Evolutionary conservation across 2,888 invertebrate species (phyloP), one percentile per base, ranked within the genome.

Genomic region (Odontothrips loti): DNA sequence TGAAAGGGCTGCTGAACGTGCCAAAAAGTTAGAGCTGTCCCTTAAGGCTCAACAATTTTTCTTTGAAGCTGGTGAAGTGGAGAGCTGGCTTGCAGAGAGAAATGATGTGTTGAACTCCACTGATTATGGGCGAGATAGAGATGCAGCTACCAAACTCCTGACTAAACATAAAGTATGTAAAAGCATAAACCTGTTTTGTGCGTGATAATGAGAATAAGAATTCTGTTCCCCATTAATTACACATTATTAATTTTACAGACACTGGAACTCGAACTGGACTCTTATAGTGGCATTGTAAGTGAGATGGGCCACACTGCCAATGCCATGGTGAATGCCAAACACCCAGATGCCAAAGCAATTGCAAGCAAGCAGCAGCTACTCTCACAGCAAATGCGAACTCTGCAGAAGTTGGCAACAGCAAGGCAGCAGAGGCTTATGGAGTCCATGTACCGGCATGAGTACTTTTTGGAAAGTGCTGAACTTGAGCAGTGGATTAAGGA

Each of bases 401-500:
- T 97, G 84, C 96, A 96, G 87, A 91, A 95, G 81, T 88, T 94
- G 80, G 95, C 96, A 0, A 92, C 92, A 0, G 91, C 92, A 81
- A 88, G 97, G 12, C 95, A 96, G 86, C 92, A 94, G 84, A 92
- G 95, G 63, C 89, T 99, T 2, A 96, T 98, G 89, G 97, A 97
- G 87, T 95, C 95, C 80, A 92, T 97, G 84, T 95, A 95, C 87
- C 91, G 95, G 83, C 96, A 97, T 86, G 97, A 97, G 86, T 98
- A 97, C 87, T 91, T 97, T 86, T 90, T 94, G 0, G 97, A 98
- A 87, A 95, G 95, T 80, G 93, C 93, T 3, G 97, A 97, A 85
- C 89, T 98, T 75, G 96, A 96, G 86, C 91, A 93, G 85, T 98
- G 97, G 97, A 96, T 98, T 80, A 92, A 93, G 83, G 97, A 97